Conservation (phyloP, 1,140 invertebrate species). For the Drosophila athabasca region DNA sequence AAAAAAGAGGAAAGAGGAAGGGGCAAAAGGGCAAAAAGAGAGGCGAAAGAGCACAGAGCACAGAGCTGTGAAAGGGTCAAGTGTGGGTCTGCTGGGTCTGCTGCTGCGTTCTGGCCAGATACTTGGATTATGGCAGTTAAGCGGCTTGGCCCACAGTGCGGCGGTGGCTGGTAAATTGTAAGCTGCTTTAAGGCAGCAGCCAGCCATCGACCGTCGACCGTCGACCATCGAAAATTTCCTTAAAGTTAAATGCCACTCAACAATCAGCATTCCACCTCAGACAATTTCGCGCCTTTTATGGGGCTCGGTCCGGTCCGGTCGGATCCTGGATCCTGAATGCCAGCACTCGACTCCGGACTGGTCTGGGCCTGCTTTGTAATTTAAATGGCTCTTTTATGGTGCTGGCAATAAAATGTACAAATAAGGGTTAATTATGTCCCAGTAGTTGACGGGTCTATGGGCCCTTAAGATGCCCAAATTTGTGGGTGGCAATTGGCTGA, state of each 20-base stretch:
- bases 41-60: background rate
- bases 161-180: constrained; percentile 49
- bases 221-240: constrained; percentile 32
- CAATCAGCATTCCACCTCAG: constrained; percentile 42
- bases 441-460: constrained; percentile 42
- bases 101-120: constrained; percentile 57
- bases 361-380: constrained; percentile 53
- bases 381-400: constrained; percentile 77
- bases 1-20: background rate
- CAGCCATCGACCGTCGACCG: background rate
- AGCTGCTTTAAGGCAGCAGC: constrained; percentile 60
- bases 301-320: background rate
- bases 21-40: constrained; percentile 3
- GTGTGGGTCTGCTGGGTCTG: constrained; percentile 33
- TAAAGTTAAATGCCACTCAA: constrained; percentile 44
- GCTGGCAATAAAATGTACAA: constrained; percentile 71
- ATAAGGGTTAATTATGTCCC: constrained; percentile 79
- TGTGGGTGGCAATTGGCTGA: constrained; percentile 55
- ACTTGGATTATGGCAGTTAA: constrained; percentile 82
- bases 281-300: constrained; percentile 20
- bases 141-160: constrained; percentile 66
- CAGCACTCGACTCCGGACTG: background rate
- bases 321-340: background rate
- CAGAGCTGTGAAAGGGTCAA: constrained; percentile 64
- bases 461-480: constrained; percentile 64